Evolutionary conservation across 2,113 vertebrate genomes (phyloP).

Genomic region (Rhadina sibilatrix): DNA sequence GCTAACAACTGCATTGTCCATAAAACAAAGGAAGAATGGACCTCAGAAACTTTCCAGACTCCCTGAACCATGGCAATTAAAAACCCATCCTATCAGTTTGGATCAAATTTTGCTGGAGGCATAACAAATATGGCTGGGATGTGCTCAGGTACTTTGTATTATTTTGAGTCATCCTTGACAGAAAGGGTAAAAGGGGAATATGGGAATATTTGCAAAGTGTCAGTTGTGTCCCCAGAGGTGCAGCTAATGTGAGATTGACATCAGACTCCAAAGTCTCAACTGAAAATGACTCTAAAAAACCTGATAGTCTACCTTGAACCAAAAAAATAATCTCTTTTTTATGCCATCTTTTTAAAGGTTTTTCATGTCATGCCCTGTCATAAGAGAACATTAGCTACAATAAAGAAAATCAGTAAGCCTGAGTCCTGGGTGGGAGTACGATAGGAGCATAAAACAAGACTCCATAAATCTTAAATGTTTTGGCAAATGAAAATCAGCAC

Average conservation of each 20-base stretch:
- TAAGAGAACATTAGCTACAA: neutral
- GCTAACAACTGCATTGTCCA: neutral
- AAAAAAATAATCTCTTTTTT: neutral
- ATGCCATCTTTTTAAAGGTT: neutral
- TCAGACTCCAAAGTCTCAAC: neutral
- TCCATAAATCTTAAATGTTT: neutral
- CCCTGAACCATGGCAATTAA: neutral
- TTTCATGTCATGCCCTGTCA: neutral
- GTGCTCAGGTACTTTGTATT: neutral
- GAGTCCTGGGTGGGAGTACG: neutral
- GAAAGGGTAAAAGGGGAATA: neutral
- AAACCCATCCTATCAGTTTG: neutral
- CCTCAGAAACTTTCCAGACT: neutral
- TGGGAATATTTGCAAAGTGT: neutral
- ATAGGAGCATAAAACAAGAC: neutral
- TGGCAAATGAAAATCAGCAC: neutral
- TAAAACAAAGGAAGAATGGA: neutral
- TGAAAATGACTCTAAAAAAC: neutral
- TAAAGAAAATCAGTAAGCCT: neutral
- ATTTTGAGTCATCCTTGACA: neutral
- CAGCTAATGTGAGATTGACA: neutral
- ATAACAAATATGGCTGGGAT: neutral
- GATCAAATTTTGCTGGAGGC: neutral
- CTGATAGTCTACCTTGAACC: neutral
- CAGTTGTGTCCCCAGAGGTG: neutral